phyloP scores from a whole-genome alignment of 2,797 vertebrate genomes.

The Chaetophractus vellerosus region DNA sequence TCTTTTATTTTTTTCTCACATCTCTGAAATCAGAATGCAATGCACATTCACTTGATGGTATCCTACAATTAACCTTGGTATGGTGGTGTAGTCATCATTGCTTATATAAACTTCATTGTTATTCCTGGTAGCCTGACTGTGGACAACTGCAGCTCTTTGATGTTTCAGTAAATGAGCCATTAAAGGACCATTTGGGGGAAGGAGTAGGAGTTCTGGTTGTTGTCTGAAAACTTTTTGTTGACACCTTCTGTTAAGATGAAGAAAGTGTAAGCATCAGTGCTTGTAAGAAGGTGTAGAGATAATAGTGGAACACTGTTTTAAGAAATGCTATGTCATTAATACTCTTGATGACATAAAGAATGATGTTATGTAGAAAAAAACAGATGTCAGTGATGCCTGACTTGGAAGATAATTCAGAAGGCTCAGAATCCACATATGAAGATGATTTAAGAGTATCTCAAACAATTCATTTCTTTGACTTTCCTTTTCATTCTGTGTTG shows the following conservation, averaged over 20 bases:
- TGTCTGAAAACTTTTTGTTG: slow-evolving; percentile 40
- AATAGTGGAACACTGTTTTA: slow-evolving; percentile 29
- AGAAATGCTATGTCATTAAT: not conserved
- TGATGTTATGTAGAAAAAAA: not conserved
- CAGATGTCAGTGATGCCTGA: not conserved
- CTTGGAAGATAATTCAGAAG: slow-evolving; percentile 26
- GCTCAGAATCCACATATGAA: not conserved
- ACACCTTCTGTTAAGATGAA: not conserved
- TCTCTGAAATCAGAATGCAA: slow-evolving; percentile 41
- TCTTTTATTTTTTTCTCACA: not conserved
- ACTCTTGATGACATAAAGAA: not conserved
- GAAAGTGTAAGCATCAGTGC: not conserved
- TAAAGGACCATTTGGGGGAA: slow-evolving; percentile 23
- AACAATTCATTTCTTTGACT: slow-evolving; percentile 25
- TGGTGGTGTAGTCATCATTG: not conserved
- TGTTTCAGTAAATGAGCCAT: not conserved
- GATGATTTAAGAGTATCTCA: not conserved
- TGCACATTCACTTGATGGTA: not conserved
- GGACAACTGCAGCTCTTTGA: not conserved
- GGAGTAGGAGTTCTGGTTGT: not conserved
- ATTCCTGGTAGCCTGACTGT: not conserved
- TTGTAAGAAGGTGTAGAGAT: slow-evolving; percentile 37
- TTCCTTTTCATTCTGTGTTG: not conserved
- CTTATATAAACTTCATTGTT: not conserved
- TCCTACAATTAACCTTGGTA: not conserved